Conservation (phyloP, 2,113 vertebrate genomes). For the Sinocyclocheilus anophthalmus region DNA sequence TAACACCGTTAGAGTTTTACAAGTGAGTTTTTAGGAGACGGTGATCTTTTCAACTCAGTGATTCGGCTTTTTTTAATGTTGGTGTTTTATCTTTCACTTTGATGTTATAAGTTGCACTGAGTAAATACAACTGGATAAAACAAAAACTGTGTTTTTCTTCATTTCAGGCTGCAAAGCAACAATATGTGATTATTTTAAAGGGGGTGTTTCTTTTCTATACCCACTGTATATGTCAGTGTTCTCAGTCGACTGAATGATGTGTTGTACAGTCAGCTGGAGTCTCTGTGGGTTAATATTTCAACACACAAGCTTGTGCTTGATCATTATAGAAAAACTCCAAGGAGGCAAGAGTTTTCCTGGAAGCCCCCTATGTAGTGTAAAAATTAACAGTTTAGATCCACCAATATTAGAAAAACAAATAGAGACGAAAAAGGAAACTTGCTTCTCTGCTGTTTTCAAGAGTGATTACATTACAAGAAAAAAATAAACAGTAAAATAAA, state of each 20-base stretch:
- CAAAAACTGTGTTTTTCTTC: too few relatives aligned
- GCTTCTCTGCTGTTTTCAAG: not conserved
- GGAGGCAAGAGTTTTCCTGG: too few relatives aligned
- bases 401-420: not conserved
- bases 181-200: too few relatives aligned
- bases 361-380: not conserved
- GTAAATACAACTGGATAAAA: too few relatives aligned
- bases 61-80: too few relatives aligned
- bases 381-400: not conserved
- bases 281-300: not conserved
- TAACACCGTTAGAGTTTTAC: too few relatives aligned
- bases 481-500: not conserved
- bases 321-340: slow-evolving; percentile 3
- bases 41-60: too few relatives aligned
- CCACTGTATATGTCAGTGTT: not conserved
- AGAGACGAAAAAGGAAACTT: not conserved
- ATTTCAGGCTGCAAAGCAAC: too few relatives aligned
- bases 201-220: too few relatives aligned
- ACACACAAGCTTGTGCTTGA: not conserved
- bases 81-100: too few relatives aligned
- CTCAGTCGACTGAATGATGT: not conserved
- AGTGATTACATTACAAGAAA: not conserved
- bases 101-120: too few relatives aligned
- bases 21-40: too few relatives aligned
- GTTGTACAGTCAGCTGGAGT: slow-evolving; percentile 7